Evolutionary conservation across 2,113 vertebrate species (phyloP).

Genomic region (Corythornis madagascariensis): DNA sequence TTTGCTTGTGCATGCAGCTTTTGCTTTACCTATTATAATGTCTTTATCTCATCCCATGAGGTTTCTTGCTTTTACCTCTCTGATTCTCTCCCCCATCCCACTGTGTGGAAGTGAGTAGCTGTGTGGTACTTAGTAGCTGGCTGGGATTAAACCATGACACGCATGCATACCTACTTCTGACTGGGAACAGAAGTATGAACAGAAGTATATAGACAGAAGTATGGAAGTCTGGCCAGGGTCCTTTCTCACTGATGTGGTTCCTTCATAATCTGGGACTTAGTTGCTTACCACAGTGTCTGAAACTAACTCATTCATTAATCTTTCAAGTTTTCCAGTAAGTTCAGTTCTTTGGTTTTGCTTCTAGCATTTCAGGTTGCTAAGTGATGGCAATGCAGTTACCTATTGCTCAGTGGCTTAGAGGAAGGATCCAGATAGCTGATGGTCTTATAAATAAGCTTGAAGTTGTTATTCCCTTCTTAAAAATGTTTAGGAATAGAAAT

Average conservation of each 20-base stretch:
- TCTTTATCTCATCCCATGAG: background rate
- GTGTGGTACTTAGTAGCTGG: background rate
- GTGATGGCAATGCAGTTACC: background rate
- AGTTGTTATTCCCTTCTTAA: background rate
- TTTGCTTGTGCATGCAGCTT: background rate
- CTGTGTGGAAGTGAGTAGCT: background rate
- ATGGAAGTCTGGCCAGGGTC: rapidly evolving
- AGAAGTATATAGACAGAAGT: background rate
- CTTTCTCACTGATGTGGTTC: background rate
- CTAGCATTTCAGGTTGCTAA: background rate
- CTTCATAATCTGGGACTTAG: background rate
- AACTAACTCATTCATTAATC: background rate
- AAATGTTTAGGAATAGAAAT: background rate
- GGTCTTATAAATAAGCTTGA: background rate
- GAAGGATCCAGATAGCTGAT: background rate
- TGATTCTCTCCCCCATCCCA: background rate
- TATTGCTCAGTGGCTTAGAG: background rate
- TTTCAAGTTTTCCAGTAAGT: background rate
- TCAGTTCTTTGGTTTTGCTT: background rate
- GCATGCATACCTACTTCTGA: background rate
- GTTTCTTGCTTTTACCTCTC: background rate
- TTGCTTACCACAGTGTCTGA: background rate
- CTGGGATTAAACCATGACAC: background rate
- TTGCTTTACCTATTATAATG: background rate
- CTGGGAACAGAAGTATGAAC: background rate